Percentiles rank a stretch among this genome's conserved stretches.
phyloP scores from a whole-genome alignment of 2,797 vertebrate species.

The Phataginus tricuspis region DNA sequence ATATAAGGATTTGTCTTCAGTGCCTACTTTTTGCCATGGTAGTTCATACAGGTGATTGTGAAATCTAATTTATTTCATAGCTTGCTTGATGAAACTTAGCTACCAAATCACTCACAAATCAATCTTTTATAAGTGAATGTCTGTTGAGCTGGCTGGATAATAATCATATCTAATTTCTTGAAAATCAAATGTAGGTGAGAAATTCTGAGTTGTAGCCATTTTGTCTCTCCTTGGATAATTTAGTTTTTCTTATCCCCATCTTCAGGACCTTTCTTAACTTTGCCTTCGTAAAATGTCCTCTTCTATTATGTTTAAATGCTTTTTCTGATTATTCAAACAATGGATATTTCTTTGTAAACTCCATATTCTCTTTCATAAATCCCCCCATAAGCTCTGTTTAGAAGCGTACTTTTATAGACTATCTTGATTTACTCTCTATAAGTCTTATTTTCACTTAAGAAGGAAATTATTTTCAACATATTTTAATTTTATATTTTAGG shows the following conservation, averaged over 20 bases:
- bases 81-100: not conserved
- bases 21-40: not conserved
- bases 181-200: not conserved
- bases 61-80: not conserved
- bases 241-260: not conserved
- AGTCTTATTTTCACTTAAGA: not conserved
- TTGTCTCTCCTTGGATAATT: slow-evolving; percentile 16
- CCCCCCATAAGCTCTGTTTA: not conserved
- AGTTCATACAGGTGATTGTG: not conserved
- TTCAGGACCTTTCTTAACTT: not conserved
- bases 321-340: slow-evolving; percentile 15
- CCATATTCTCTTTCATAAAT: not conserved
- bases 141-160: not conserved
- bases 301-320: not conserved
- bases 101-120: not conserved
- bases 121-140: not conserved
- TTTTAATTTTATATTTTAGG: slow-evolving; percentile 15
- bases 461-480: not conserved
- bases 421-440: not conserved
- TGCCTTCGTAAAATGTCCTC: not conserved
- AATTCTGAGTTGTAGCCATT: not conserved
- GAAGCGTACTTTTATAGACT: not conserved
- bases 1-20: not conserved
- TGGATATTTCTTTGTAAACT: not conserved
- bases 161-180: not conserved